A percentile compares a stretch with the other conserved stretches of the same genome.
Evolutionary conservation across 2,797 vertebrate species (phyloP).

Genomic region (Xenops minutus): DNA sequence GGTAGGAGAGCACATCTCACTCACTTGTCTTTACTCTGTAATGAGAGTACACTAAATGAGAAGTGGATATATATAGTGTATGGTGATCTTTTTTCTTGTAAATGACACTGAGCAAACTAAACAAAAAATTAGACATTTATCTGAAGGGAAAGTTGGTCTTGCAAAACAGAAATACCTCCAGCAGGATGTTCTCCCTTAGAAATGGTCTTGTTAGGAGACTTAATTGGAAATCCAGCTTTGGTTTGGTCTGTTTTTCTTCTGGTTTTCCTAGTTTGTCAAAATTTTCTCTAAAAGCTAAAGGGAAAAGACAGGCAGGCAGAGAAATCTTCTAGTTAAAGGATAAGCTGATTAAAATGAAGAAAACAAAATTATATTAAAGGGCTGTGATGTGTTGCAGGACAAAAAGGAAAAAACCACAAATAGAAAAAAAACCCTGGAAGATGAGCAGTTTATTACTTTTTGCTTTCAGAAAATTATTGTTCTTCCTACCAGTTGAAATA

Average conservation of each 20-base stretch:
- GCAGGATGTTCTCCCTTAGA: background rate
- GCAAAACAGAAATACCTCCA: background rate
- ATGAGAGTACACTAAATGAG: background rate
- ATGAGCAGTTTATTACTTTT: background rate
- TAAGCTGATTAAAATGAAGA: constrained; percentile 43
- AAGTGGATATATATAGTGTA: background rate
- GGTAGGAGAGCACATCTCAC: background rate
- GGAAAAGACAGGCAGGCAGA: background rate
- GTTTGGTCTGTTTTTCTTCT: background rate
- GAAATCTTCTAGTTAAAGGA: constrained; percentile 9
- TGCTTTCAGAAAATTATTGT: background rate
- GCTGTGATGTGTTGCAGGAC: constrained; percentile 10
- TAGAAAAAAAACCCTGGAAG: background rate
- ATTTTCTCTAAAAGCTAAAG: constrained; percentile 36
- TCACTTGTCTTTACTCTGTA: background rate
- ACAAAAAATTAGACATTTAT: background rate
- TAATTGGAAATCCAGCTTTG: background rate
- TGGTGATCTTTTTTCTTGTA: background rate
- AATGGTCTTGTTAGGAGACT: background rate
- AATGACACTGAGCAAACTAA: background rate
- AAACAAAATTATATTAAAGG: constrained; percentile 17
- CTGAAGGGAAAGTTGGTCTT: constrained; percentile 9
- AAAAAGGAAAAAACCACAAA: background rate
- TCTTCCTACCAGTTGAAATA: background rate
- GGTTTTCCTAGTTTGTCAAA: background rate